A percentile compares a stretch with the other conserved stretches of the same genome.
phyloP scores from a whole-genome alignment of 2,113 vertebrate species.

The Pterocles gutturalis region DNA sequence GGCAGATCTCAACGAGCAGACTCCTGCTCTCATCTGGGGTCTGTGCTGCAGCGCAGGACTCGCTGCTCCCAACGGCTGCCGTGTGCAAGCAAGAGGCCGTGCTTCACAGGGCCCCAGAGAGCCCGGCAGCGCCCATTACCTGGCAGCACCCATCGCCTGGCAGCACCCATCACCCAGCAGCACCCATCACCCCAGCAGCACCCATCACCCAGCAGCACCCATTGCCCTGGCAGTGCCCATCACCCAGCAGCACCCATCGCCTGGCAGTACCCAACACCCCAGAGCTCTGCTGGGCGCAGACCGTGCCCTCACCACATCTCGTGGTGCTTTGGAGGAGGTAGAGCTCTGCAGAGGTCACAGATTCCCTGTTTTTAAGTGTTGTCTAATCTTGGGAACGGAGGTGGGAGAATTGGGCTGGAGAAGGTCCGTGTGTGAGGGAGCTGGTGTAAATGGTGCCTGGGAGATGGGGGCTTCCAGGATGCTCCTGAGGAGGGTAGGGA shows the following conservation, averaged over 20 bases:
- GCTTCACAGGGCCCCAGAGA: neutral
- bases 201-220: neutral
- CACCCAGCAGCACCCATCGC: neutral
- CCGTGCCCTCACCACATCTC: neutral
- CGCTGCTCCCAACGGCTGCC: neutral
- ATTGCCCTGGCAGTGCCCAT: accelerated
- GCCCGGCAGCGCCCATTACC: accelerated
- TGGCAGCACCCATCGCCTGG: no score
- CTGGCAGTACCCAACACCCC: accelerated
- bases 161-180: no score
- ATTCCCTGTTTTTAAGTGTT: neutral
- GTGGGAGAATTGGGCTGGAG: neutral
- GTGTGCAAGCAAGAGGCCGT: accelerated
- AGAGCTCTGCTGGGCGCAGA: neutral
- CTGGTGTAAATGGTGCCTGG: neutral
- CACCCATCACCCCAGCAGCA: accelerated
- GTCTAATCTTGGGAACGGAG: neutral
- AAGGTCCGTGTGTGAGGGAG: neutral
- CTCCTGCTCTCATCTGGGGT: neutral
- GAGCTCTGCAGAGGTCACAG: neutral
- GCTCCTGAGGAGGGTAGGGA: neutral
- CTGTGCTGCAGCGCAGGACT: accelerated
- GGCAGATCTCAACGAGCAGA: neutral
- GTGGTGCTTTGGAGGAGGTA: neutral
- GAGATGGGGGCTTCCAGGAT: neutral